Evolutionary conservation across 2,888 invertebrate species (phyloP).

Genomic region (Melolontha melolontha): DNA sequence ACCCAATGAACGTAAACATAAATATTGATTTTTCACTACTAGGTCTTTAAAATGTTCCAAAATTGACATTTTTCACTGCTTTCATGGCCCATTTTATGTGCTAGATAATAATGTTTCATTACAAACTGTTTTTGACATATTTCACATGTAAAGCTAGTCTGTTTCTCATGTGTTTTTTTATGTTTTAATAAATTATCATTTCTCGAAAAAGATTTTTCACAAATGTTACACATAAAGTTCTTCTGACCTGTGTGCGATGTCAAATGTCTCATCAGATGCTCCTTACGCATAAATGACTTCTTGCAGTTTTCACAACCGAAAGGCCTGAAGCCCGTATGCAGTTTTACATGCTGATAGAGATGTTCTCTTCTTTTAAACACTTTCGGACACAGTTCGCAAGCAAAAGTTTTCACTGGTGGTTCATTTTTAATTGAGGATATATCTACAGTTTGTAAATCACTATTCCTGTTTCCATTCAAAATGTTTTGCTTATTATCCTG

Average conservation of each 20-base stretch:
- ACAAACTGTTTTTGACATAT: conserved; percentile 76
- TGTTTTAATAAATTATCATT: conserved; percentile 73
- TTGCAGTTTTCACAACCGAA: conserved; percentile 75
- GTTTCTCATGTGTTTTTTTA: conserved; percentile 70
- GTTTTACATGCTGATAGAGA: conserved; percentile 75
- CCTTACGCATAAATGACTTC: conserved; percentile 77
- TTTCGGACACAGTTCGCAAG: conserved; percentile 66
- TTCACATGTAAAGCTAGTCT: conserved; percentile 73
- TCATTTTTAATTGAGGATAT: conserved; percentile 28
- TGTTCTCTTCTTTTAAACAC: conserved; percentile 78
- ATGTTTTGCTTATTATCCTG: conserved; percentile 35
- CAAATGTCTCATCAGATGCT: conserved; percentile 75
- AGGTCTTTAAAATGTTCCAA: conserved; percentile 42
- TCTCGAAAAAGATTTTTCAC: conserved; percentile 69
- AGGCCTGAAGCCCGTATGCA: conserved; percentile 76
- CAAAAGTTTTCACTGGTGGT: conserved; percentile 12
- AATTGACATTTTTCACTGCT: conserved; percentile 42
- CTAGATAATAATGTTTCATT: conserved; percentile 75
- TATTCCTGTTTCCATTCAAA: conserved; percentile 24
- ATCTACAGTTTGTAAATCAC: conserved; percentile 25
- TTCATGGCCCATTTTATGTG: conserved; percentile 71
- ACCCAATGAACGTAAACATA: no score
- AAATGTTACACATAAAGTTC: conserved; percentile 71
- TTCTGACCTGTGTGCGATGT: conserved; percentile 77
- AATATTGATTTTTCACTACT: not conserved